phyloP scores from a whole-genome alignment of 2,113 vertebrate genomes.

The Nannobrachium achirus region DNA sequence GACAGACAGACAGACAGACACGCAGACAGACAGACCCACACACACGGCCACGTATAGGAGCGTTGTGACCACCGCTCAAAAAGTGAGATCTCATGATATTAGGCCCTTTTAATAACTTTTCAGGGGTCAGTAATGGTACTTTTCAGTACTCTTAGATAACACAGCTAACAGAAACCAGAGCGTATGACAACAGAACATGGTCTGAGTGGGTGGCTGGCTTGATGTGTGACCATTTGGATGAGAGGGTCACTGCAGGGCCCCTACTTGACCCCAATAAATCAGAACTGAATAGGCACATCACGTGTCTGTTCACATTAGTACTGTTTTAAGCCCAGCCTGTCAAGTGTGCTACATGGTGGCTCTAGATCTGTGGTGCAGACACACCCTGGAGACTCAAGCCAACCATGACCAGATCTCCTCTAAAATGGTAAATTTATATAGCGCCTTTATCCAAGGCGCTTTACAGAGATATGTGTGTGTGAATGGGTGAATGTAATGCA shows the following conservation, averaged over 20 bases:
- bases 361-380: too few relatives aligned
- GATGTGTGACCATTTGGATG: background rate
- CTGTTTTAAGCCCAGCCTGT: background rate
- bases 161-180: constrained; percentile 5
- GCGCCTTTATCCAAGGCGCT: too few relatives aligned
- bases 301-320: background rate
- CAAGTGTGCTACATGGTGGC: background rate
- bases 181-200: constrained; percentile 3
- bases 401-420: too few relatives aligned
- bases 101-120: background rate
- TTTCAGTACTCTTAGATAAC: background rate
- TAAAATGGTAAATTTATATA: too few relatives aligned
- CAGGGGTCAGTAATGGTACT: background rate
- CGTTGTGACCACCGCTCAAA: background rate
- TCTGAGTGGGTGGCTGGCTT: background rate
- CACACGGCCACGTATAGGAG: too few relatives aligned
- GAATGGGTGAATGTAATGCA: too few relatives aligned
- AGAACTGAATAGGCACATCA: background rate
- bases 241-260: background rate
- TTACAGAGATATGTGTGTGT: too few relatives aligned
- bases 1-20: too few relatives aligned
- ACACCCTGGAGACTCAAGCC: too few relatives aligned
- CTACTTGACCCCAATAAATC: background rate
- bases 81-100: background rate
- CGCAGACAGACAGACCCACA: too few relatives aligned